These are phyloP conservation scores for Polypedilum pembai DNA, from an alignment of 1,140 invertebrate species.

Conservation along the genomic window DNA sequence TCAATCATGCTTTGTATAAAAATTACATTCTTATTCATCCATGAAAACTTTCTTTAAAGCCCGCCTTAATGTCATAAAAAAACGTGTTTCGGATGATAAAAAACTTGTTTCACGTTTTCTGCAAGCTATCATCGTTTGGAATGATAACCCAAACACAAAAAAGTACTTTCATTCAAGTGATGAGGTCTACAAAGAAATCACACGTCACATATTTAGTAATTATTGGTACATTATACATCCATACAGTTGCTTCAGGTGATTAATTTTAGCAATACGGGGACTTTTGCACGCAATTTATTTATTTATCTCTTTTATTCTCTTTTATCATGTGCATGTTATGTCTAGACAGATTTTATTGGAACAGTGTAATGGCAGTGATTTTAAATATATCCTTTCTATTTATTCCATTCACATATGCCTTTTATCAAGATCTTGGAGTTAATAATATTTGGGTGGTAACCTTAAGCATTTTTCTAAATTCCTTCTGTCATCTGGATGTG, in stretches of 20 bases:
- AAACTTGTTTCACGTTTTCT: neutral
- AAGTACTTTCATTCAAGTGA: conserved; percentile 4
- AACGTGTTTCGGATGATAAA: neutral
- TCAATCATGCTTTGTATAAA: neutral
- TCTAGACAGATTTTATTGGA: conserved; percentile 24
- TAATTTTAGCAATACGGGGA: neutral
- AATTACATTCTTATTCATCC: neutral
- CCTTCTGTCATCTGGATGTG: neutral
- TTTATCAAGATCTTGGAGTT: neutral
- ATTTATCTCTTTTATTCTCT: neutral
- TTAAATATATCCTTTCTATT: neutral
- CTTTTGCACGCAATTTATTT: neutral
- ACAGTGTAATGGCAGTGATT: neutral
- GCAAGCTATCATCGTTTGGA: neutral
- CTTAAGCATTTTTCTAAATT: neutral
- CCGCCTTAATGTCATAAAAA: neutral
- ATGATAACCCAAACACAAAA: conserved; percentile 15
- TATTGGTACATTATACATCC: conserved; percentile 22
- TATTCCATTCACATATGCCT: neutral
- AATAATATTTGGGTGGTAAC: neutral
- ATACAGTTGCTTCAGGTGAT: neutral
- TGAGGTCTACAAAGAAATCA: neutral
- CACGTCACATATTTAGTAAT: conserved; percentile 20
- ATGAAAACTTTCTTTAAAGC: neutral
- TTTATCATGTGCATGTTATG: neutral